These are phyloP conservation scores for Drosophila parthenogenetica DNA, from an alignment of 2,888 invertebrate genomes.

Conservation along the genomic window DNA sequence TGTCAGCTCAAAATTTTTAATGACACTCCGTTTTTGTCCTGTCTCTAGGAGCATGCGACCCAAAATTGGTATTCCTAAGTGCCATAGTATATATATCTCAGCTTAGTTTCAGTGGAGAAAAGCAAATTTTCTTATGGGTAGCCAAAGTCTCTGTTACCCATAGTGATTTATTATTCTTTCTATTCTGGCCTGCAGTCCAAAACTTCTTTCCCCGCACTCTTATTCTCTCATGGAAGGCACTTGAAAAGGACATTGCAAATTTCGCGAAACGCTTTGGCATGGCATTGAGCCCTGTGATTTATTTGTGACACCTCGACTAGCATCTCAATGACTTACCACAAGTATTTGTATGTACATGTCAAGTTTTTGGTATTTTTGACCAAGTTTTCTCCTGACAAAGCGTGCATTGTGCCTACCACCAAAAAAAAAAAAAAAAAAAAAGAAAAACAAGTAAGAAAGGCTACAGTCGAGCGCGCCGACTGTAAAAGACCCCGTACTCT, in stretches of 20 bases:
- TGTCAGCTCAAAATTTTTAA: too few relatives aligned
- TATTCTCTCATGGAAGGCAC: slow-evolving; percentile 13
- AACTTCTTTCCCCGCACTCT: background rate
- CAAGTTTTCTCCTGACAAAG: slow-evolving; percentile 31
- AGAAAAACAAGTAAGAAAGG: too few relatives aligned
- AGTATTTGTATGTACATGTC: slow-evolving; percentile 54
- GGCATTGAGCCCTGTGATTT: slow-evolving; percentile 65
- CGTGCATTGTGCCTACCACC: slow-evolving; percentile 38
- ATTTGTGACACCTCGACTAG: slow-evolving; percentile 61
- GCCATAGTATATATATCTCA: too few relatives aligned
- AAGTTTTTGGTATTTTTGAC: slow-evolving; percentile 20
- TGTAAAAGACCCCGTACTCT: too few relatives aligned
- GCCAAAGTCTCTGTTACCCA: slow-evolving; percentile 51
- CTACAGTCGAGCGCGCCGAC: too few relatives aligned
- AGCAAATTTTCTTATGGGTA: slow-evolving; percentile 32
- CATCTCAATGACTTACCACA: slow-evolving; percentile 49
- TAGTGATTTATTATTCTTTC: slow-evolving; percentile 27
- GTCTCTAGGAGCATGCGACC: too few relatives aligned
- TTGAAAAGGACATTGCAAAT: slow-evolving; percentile 42
- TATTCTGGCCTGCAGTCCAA: slow-evolving; percentile 1
- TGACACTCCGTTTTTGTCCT: too few relatives aligned
- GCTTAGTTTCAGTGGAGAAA: slow-evolving; percentile 59
- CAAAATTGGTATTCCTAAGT: too few relatives aligned
- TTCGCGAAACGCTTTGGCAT: slow-evolving; percentile 39
- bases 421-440: slow-evolving; percentile 5